Evolutionary conservation across 2,888 invertebrate species (phyloP).

Genomic region (Synanthedon myopaeformis): DNA sequence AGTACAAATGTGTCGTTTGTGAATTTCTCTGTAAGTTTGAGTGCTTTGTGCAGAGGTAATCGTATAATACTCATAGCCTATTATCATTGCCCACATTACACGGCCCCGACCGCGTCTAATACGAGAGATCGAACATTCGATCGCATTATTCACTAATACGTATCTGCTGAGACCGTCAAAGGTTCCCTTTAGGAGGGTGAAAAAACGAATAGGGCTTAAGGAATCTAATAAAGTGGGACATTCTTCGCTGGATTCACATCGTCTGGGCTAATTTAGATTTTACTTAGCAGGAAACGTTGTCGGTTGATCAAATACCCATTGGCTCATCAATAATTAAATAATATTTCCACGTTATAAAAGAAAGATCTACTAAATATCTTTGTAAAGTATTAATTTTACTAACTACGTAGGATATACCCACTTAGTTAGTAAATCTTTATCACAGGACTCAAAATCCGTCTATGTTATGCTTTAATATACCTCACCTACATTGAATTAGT

Average conservation of each 20-base stretch:
- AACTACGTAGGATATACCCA: too few relatives aligned
- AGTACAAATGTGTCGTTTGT: too few relatives aligned
- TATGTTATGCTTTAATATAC: too few relatives aligned
- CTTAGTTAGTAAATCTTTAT: too few relatives aligned
- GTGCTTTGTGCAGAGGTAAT: conserved; percentile 26
- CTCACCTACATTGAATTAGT: too few relatives aligned
- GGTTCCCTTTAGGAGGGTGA: conserved; percentile 46
- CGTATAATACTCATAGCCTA: conserved; percentile 49
- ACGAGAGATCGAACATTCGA: conserved; percentile 54
- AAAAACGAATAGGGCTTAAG: conserved; percentile 62
- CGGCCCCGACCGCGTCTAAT: conserved; percentile 40
- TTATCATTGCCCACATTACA: conserved; percentile 56
- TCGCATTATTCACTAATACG: conserved; percentile 64
- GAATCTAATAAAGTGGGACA: conserved; percentile 66
- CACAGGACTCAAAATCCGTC: too few relatives aligned
- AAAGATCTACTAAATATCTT: too few relatives aligned
- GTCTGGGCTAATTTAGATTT: conserved; percentile 39
- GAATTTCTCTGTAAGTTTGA: neutral
- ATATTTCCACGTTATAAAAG: too few relatives aligned
- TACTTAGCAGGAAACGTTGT: too few relatives aligned
- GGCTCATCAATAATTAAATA: too few relatives aligned
- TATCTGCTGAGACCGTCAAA: conserved; percentile 40
- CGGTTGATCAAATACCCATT: too few relatives aligned
- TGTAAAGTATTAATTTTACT: too few relatives aligned
- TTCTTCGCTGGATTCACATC: conserved; percentile 39